Base-by-base conservation (phyloP, 1,140 invertebrate genomes). In the Pseudomyrmex pallidus region DNA sequence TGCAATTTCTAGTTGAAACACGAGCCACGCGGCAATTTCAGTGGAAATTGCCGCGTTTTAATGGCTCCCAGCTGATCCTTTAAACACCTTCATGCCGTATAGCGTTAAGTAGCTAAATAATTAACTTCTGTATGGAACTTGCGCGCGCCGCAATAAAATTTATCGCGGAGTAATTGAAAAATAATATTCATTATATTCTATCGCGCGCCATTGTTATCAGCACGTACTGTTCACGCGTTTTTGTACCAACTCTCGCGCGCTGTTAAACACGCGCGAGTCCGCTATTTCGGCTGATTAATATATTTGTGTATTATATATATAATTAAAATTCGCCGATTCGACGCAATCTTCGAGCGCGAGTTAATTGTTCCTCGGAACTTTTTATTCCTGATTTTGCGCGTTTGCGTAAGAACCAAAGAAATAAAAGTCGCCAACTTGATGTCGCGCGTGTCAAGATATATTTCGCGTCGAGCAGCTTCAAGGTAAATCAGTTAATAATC, bases 31-130 rank as follows among this genome's bases (percentile, higher is more conserved):
- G 13, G 66, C 66, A 72, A 80, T 80, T 80, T 80, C 66, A 35
- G 44, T n/a, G n/a, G 35, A 80, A 80, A 80, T 80, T 80, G 66
- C 76, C 66, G 54, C 54, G 66, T 80, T 80, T 80, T 80, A 80
- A 80, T 80, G 56, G 54, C 66, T 80, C 76, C 76, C 76, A 72
- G 56, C 68, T 80, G 76, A 80, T 80, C 76, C 76, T 80, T 78
- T 78, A 78, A 78, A 78, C 52, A 77, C 64, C 70, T 80, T 20
- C 76, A 56, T 70, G 20, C 54, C 59, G 56, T 56, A 78, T 68
- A 57, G 17, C 76, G 67, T 70, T 80, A 80, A 80, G 76, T 72
- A 80, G 76, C 64, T 80, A 70, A 80, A 80, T 80, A 80, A 80
- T 80, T 80, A 72, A 72, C 76, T 72, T n/a, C 22, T 44, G n/a